Base-by-base conservation (phyloP, 23 tunicate species). In the Ascidia mentula region DNA sequence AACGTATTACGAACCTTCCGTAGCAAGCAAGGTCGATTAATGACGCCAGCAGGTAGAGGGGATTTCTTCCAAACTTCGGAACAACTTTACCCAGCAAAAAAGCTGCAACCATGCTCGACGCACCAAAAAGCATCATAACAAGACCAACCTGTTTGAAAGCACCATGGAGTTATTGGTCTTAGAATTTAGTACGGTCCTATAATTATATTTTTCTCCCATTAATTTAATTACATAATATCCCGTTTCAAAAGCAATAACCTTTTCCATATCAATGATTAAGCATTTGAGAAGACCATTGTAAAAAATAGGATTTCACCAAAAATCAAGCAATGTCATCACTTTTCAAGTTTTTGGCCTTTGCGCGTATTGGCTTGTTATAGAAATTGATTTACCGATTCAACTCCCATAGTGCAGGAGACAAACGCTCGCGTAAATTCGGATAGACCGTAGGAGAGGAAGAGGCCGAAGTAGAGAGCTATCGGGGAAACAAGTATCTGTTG, bases 401-500 rank as follows among this genome's bases (percentile, higher is more conserved):
- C 74, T 3, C 74, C 74, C 74, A 70, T 70, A 1, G 74, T 70
- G 35, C 74, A 70, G 1, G 74, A 70, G 7, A 70, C 13, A 70
- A 70, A 70, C 34, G 74, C 74, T 18, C 74, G 31, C 8, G 74
- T 70, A 18, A 70, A 70, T 34, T 70, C 74, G 74, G 74, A 70
- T 30, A 70, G 39, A 9, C 74, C 18, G 74, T 70, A 70, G 6
- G 74, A 70, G 74, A 70, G 74, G 39, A 70, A 70, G 36, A 70
- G 8, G 1, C 74, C 74, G 32, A 70, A 70, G 13, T 70, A 70
- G n/a, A 70, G 74, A 4, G 74, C 37, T 32, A 70, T 70, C 13
- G 74, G 34, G 4, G 74, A 70, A 3, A 70, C 38, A 22, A 7
- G 13, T 3, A 70, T 33, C 13, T 70, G 74, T 70, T 7, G 74